These are phyloP conservation scores for Drosophila pectinifera DNA, from an alignment of 1,140 invertebrate species.

Conservation along the genomic window DNA sequence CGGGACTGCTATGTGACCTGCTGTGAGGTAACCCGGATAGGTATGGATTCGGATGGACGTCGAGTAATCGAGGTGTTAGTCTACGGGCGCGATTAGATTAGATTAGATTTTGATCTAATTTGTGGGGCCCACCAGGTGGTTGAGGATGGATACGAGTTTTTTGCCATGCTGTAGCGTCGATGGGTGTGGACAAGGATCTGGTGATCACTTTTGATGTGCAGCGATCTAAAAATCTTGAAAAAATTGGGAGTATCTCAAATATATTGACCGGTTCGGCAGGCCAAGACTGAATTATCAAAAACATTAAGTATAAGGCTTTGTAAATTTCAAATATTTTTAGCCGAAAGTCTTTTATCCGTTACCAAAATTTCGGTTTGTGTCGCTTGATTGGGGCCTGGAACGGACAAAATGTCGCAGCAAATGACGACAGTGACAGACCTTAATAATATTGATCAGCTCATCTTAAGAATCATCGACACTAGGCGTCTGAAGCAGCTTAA, in stretches of 20 bases:
- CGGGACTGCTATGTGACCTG: slow-evolving; percentile 96
- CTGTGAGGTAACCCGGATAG: slow-evolving; percentile 99
- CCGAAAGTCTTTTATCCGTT: not conserved
- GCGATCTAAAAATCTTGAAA: not conserved
- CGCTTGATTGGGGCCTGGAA: not conserved
- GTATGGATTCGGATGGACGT: slow-evolving; percentile 93
- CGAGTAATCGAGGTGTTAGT: slow-evolving; percentile 97
- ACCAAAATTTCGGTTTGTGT: not conserved
- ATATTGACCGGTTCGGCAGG: not conserved
- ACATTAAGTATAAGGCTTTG: not conserved
- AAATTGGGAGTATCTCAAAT: not conserved
- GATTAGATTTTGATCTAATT: slow-evolving; percentile 97
- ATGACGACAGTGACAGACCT: slow-evolving; percentile 10
- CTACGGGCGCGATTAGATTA: slow-evolving; percentile 95
- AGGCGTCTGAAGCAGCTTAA: slow-evolving; percentile 24
- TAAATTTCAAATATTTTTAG: not conserved
- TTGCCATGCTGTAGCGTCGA: slow-evolving; percentile 98
- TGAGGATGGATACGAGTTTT: slow-evolving; percentile 99
- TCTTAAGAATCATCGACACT: slow-evolving; percentile 16
- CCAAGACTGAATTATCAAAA: not conserved
- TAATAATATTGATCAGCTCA: slow-evolving; percentile 21
- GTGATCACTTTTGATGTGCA: slow-evolving; percentile 94
- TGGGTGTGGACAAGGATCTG: slow-evolving; percentile 98
- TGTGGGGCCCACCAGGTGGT: slow-evolving; percentile 98
- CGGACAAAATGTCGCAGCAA: slow-evolving; percentile 5